Conservation (phyloP, 2,888 invertebrate genomes). For the Plagiodera versicolora region DNA sequence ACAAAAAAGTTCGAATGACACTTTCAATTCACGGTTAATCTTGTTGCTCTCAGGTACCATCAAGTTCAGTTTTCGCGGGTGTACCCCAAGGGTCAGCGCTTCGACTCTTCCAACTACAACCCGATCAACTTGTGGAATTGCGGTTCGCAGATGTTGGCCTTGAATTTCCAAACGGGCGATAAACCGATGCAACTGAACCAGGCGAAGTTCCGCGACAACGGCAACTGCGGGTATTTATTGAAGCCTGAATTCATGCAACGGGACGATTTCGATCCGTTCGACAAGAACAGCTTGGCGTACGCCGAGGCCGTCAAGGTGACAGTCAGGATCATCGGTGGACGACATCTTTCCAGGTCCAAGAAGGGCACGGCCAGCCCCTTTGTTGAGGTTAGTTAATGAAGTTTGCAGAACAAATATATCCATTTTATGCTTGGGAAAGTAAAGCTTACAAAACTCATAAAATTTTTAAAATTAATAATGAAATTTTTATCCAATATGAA, state of each 20-base stretch:
- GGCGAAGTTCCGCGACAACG: constrained; percentile 90
- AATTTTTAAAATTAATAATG: too few relatives aligned
- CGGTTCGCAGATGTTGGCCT: constrained; percentile 95
- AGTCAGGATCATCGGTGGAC: constrained; percentile 82
- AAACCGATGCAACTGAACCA: constrained; percentile 96
- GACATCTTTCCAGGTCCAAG: constrained; percentile 83
- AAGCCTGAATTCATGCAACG: constrained; percentile 88
- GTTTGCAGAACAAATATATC: too few relatives aligned
- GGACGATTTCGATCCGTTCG: constrained; percentile 78
- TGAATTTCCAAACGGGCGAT: constrained; percentile 96
- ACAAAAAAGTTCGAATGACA: too few relatives aligned
- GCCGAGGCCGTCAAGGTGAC: constrained; percentile 66
- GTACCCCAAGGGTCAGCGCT: constrained; percentile 91
- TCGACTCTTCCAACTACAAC: constrained; percentile 97
- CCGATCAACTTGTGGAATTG: constrained; percentile 94
- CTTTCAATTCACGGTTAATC: too few relatives aligned
- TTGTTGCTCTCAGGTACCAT: constrained; percentile 67
- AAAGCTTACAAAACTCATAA: too few relatives aligned
- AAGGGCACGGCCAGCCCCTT: constrained; percentile 87
- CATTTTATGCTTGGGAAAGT: too few relatives aligned
- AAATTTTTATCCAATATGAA: too few relatives aligned
- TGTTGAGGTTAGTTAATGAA: constrained; percentile 62
- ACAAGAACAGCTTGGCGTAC: constrained; percentile 63
- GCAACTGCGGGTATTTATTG: constrained; percentile 88
- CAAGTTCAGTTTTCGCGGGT: constrained; percentile 73